Evolutionary conservation across 2,888 invertebrate species (phyloP).

Genomic region (Ophioninae sp.): DNA sequence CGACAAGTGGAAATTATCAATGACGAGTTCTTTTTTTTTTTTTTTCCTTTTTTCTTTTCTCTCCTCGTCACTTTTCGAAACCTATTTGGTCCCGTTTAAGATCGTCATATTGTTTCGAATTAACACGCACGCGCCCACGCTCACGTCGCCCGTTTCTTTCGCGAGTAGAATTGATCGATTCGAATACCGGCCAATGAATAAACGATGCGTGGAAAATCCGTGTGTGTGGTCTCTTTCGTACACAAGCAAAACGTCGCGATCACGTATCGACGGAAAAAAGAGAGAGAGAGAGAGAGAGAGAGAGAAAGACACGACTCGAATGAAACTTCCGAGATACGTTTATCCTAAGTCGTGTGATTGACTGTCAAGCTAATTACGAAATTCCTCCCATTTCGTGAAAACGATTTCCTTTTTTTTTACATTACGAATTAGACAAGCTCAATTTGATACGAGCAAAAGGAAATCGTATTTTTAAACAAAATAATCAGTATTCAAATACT

Average conservation of each 20-base stretch:
- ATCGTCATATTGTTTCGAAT: constrained; percentile 44
- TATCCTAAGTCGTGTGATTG: constrained; percentile 12
- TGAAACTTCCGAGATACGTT: constrained; percentile 44
- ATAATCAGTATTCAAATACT: background rate
- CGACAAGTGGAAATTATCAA: background rate
- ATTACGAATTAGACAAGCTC: background rate
- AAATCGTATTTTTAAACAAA: background rate
- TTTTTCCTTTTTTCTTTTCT: background rate
- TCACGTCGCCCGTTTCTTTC: constrained; percentile 18
- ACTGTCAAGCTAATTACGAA: constrained; percentile 28
- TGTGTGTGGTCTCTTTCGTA: constrained; percentile 34
- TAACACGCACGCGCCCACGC: constrained; percentile 40
- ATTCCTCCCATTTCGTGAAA: background rate
- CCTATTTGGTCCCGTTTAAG: constrained; percentile 11
- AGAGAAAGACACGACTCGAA: constrained; percentile 45
- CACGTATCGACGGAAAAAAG: constrained; percentile 27
- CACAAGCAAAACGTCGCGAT: constrained; percentile 1
- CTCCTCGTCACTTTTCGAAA: background rate
- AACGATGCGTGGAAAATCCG: constrained; percentile 43
- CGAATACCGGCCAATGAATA: constrained; percentile 45
- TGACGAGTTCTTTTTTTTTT: background rate
- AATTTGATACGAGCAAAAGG: background rate
- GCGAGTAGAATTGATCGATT: constrained; percentile 46
- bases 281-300: background rate
- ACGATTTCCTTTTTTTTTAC: background rate